Percentiles rank a stretch among this genome's conserved stretches.
Evolutionary conservation across 2,888 invertebrate genomes (phyloP).

Genomic region (Agelastica alni): DNA sequence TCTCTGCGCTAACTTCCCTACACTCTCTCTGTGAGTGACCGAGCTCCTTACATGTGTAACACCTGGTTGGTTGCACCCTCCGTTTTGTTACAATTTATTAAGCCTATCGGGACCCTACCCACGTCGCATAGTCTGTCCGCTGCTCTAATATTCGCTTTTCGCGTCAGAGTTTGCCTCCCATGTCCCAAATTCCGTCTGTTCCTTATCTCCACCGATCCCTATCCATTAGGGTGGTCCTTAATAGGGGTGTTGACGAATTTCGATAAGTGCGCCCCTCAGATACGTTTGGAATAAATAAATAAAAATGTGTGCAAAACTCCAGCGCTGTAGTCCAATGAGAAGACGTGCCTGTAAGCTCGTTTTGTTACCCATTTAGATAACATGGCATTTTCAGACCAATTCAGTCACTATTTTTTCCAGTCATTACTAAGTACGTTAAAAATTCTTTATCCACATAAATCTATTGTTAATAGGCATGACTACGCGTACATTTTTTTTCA

Average conservation of each 20-base stretch:
- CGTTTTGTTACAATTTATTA: conserved; percentile 3
- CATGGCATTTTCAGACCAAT: background rate
- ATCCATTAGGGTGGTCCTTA: background rate
- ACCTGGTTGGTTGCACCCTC: conserved; percentile 3
- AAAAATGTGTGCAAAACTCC: background rate
- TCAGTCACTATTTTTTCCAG: background rate
- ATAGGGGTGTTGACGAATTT: background rate
- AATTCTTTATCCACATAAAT: background rate
- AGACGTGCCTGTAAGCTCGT: too few relatives aligned
- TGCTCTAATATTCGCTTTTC: background rate
- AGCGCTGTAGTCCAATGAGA: too few relatives aligned
- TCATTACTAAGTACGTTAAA: background rate
- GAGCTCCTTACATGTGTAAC: conserved; percentile 15
- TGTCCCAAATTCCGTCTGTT: background rate
- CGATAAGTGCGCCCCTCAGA: background rate
- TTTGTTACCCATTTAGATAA: background rate
- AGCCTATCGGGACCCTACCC: background rate
- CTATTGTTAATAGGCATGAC: background rate
- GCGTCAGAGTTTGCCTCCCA: background rate
- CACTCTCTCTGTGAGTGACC: conserved; percentile 2
- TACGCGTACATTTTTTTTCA: too few relatives aligned
- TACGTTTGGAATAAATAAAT: background rate
- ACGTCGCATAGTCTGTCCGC: too few relatives aligned
- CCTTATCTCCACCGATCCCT: background rate
- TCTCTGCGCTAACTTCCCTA: background rate